phyloP scores from a whole-genome alignment of 2,113 vertebrate genomes.

The Psophia crepitans region DNA sequence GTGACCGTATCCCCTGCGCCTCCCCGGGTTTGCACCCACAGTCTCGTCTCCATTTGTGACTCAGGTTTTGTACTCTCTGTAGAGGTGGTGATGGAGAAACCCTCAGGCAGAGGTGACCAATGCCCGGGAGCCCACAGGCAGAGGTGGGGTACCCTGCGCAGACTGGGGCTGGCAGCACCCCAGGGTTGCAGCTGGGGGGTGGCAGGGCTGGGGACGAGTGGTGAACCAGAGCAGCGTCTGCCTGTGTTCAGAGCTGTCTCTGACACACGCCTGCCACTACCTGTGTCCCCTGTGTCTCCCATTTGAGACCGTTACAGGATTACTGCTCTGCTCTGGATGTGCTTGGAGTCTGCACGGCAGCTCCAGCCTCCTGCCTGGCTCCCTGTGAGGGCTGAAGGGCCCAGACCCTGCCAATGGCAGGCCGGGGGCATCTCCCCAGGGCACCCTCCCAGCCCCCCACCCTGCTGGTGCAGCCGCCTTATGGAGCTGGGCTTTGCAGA shows the following conservation, averaged over 20 bases:
- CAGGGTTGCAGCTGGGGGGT: background rate
- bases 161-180: background rate
- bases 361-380: background rate
- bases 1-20: background rate
- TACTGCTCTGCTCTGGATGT: background rate
- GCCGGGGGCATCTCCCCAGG: background rate
- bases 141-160: background rate
- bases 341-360: background rate
- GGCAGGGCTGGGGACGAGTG: no score
- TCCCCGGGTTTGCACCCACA: background rate
- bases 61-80: background rate
- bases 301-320: background rate
- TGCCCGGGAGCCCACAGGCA: background rate
- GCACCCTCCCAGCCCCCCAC: background rate
- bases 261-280: background rate
- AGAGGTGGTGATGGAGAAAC: background rate
- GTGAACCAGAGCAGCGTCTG: background rate
- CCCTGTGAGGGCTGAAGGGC: background rate
- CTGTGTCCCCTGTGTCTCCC: background rate
- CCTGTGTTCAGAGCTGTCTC: background rate
- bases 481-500: background rate
- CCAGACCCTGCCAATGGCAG: background rate
- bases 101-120: background rate
- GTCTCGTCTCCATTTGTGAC: background rate
- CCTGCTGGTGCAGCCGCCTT: accelerated